Evolutionary conservation across 2,797 vertebrate genomes (phyloP).

Genomic region (Coranthus polyacanthus): DNA sequence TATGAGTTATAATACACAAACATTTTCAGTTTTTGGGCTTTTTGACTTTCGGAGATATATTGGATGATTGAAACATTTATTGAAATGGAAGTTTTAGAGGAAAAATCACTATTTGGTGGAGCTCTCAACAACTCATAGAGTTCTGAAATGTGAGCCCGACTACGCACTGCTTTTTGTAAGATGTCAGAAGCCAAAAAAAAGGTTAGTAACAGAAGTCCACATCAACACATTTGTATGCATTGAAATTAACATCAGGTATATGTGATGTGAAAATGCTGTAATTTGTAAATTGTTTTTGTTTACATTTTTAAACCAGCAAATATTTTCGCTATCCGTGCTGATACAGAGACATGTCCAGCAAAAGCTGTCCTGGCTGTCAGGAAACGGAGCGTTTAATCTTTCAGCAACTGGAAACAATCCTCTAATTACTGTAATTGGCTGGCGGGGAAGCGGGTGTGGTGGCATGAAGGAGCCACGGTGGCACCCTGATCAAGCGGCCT

Average conservation of each 20-base stretch:
- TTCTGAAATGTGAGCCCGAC: too few relatives aligned
- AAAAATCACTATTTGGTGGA: too few relatives aligned
- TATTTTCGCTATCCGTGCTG: constrained; percentile 15
- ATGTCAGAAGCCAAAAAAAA: too few relatives aligned
- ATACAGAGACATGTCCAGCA: constrained; percentile 26
- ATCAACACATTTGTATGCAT: neutral
- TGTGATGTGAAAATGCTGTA: neutral
- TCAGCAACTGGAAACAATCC: constrained; percentile 64
- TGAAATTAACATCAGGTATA: constrained; percentile 1
- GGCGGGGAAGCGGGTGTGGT: constrained; percentile 52
- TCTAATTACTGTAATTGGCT: constrained; percentile 78
- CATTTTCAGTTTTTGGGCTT: too few relatives aligned
- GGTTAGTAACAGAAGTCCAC: neutral
- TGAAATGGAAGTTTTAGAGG: too few relatives aligned
- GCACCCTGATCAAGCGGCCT: constrained; percentile 54
- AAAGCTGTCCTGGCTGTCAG: constrained; percentile 29
- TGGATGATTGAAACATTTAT: too few relatives aligned
- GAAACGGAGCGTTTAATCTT: constrained; percentile 67
- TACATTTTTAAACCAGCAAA: constrained; percentile 12
- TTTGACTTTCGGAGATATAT: too few relatives aligned
- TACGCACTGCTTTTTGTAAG: too few relatives aligned
- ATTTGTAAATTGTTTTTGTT: too few relatives aligned
- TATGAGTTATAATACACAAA: too few relatives aligned
- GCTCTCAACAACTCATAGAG: too few relatives aligned
- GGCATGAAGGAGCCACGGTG: constrained; percentile 43